phyloP scores from a whole-genome alignment of 1,140 invertebrate genomes.

The Colletes gigas region DNA sequence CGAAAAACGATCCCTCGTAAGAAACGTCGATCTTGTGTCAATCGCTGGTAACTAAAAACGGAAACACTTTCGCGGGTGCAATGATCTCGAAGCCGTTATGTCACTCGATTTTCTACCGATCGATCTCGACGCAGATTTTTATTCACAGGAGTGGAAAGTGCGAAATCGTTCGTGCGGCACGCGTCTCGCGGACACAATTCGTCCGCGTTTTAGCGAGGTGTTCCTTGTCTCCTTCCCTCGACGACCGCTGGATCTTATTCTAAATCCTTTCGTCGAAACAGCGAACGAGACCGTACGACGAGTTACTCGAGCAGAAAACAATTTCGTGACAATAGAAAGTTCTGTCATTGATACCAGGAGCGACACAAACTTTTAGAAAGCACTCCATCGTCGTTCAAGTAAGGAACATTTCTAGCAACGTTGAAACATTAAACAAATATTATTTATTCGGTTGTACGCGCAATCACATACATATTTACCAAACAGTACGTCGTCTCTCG shows the following conservation, averaged over 20 bases:
- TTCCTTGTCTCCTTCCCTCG: too few species aligned
- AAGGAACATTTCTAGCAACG: too few species aligned
- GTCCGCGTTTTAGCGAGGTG: background rate
- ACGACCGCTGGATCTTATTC: background rate
- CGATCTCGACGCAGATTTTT: slow-evolving; percentile 22
- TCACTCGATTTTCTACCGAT: too few species aligned
- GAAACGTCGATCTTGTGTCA: background rate
- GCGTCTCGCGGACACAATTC: slow-evolving; percentile 20
- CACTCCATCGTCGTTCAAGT: too few species aligned
- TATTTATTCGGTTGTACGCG: too few species aligned
- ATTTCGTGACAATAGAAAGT: background rate
- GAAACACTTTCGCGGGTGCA: slow-evolving; percentile 33
- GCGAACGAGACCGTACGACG: background rate
- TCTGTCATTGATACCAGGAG: background rate
- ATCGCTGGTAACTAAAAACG: background rate
- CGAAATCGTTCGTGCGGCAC: slow-evolving; percentile 48
- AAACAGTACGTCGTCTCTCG: too few species aligned
- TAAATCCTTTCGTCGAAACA: background rate
- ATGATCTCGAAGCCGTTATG: background rate
- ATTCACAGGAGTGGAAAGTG: slow-evolving; percentile 50
- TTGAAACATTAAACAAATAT: too few species aligned
- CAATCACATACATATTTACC: too few species aligned
- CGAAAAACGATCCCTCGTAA: slow-evolving; percentile 26
- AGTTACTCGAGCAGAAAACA: background rate
- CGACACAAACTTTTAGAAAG: too few species aligned